phyloP scores from a whole-genome alignment of 1,140 invertebrate species.

The Nebria ingens region DNA sequence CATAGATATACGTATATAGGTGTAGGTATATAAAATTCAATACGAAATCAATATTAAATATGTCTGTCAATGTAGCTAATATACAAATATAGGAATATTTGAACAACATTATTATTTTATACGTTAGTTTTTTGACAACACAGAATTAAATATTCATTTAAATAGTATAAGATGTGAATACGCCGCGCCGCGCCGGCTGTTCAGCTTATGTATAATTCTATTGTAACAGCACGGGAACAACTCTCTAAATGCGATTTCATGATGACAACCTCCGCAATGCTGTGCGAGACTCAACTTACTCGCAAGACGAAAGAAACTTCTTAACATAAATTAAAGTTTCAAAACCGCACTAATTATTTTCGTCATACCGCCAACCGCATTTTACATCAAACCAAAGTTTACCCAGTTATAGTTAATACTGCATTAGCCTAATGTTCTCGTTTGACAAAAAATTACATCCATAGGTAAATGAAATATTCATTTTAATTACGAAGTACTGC shows the following conservation, averaged over 20 bases:
- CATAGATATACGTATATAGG: too few species aligned
- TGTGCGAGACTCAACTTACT: too few species aligned
- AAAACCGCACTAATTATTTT: background rate
- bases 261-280: background rate
- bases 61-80: too few species aligned
- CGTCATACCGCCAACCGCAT: background rate
- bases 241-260: background rate
- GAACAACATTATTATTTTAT: too few species aligned
- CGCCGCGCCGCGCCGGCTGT: background rate
- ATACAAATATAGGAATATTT: too few species aligned
- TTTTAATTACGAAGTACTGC: too few species aligned
- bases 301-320: background rate
- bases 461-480: too few species aligned
- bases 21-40: too few species aligned
- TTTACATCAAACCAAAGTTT: background rate
- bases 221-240: background rate
- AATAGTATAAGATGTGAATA: background rate
- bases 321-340: background rate
- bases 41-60: too few species aligned
- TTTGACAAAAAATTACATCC: background rate
- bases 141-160: too few species aligned
- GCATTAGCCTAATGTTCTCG: background rate
- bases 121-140: too few species aligned
- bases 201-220: background rate
- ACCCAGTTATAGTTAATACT: background rate